Evolutionary conservation across 2,797 vertebrate species (phyloP).

Genomic region (Sus cebifrons): DNA sequence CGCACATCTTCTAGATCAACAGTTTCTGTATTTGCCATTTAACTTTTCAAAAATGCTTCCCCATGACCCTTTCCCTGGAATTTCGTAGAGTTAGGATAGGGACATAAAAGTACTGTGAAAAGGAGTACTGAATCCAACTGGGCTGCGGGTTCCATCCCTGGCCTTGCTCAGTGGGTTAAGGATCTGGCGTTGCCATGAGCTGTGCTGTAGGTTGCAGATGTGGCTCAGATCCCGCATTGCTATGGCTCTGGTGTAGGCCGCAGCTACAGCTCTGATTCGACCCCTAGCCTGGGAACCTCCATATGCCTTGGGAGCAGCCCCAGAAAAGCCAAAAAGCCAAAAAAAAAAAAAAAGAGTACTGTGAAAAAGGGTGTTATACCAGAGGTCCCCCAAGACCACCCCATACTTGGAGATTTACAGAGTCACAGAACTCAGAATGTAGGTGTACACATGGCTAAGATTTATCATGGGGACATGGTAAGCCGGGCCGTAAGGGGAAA

Average conservation of each 20-base stretch:
- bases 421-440: neutral
- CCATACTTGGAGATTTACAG: neutral
- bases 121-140: neutral
- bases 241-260: too few species aligned
- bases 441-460: neutral
- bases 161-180: too few species aligned
- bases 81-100: neutral
- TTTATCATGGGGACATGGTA: neutral
- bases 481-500: neutral
- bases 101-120: neutral
- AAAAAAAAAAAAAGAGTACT: neutral
- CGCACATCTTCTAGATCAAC: neutral
- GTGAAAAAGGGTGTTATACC: neutral
- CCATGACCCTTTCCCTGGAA: conserved; percentile 13
- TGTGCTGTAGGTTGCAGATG: too few species aligned
- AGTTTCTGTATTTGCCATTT: neutral
- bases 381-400: neutral
- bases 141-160: too few species aligned
- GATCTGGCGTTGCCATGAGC: too few species aligned
- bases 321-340: too few species aligned
- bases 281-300: too few species aligned
- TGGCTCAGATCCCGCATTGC: too few species aligned
- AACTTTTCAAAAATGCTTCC: neutral
- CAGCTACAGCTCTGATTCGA: too few species aligned
- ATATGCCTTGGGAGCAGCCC: too few species aligned